Percentiles rank a stretch among this genome's conserved stretches.
These are phyloP conservation scores for Ichneumoninae sp. DNA, from an alignment of 2,888 invertebrate genomes.

Conservation along the genomic window DNA sequence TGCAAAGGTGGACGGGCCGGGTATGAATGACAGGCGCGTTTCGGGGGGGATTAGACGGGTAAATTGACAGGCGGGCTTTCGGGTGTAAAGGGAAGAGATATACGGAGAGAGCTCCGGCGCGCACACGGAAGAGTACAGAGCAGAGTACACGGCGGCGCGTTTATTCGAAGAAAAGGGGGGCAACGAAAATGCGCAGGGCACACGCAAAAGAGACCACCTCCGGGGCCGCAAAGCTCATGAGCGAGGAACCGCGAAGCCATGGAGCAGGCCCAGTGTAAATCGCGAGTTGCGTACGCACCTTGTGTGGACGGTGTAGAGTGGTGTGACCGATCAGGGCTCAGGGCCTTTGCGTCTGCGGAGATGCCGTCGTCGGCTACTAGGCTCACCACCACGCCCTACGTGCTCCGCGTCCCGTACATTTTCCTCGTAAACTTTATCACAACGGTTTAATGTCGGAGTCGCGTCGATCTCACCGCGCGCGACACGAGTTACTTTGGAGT, in stretches of 20 bases:
- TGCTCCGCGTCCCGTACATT: conserved; percentile 58
- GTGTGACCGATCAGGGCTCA: conserved; percentile 75
- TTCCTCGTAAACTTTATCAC: conserved; percentile 31
- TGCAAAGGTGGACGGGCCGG: conserved; percentile 10
- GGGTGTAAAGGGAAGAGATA: conserved; percentile 13
- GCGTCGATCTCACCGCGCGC: conserved; percentile 71
- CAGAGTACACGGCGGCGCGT: conserved; percentile 75
- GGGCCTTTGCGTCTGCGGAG: conserved; percentile 79
- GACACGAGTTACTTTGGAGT: conserved; percentile 72
- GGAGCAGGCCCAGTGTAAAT: conserved; percentile 96
- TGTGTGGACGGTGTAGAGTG: conserved; percentile 74
- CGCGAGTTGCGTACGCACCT: conserved; percentile 98
- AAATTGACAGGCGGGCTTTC: conserved; percentile 31
- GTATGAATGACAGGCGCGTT: conserved; percentile 36
- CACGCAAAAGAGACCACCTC: conserved; percentile 77
- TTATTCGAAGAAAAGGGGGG: conserved; percentile 78
- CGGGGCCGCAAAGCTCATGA: conserved; percentile 78
- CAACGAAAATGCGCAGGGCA: conserved; percentile 81
- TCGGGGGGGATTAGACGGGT: conserved; percentile 22
- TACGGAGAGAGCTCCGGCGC: conserved; percentile 37
- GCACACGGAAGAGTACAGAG: conserved; percentile 62
- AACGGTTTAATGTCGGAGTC: conserved; percentile 14
- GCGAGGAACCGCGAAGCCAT: conserved; percentile 83
- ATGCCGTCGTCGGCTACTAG: conserved; percentile 67
- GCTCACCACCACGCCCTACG: conserved; percentile 66